phyloP scores from a whole-genome alignment of 2,797 vertebrate species.

The Crypturellus tataupa region DNA sequence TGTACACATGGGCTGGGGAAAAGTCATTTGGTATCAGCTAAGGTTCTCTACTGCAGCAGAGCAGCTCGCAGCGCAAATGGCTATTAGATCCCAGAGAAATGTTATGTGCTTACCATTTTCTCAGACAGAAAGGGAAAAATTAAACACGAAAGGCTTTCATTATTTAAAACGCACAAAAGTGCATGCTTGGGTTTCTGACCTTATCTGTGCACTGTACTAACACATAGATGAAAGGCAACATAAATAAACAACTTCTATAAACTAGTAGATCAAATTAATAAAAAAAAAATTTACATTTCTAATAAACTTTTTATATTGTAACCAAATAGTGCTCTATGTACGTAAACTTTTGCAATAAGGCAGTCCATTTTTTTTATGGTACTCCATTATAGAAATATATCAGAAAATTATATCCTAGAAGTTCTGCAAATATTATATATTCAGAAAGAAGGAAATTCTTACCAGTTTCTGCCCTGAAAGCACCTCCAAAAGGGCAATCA shows the following conservation, averaged over 20 bases:
- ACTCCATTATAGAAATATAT: background rate
- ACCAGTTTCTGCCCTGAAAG: conserved; percentile 97
- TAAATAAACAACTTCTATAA: background rate
- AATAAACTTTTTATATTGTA: background rate
- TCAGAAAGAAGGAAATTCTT: conserved; percentile 66
- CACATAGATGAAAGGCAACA: background rate
- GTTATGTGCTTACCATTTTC: background rate
- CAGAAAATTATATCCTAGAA: background rate
- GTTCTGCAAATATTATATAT: background rate
- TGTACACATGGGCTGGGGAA: rapidly evolving
- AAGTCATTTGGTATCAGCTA: background rate
- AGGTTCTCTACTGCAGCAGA: background rate
- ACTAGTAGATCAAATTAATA: background rate
- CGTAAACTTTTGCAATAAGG: background rate
- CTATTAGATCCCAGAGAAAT: background rate
- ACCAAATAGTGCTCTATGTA: background rate
- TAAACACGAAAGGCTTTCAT: background rate
- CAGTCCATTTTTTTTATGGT: background rate
- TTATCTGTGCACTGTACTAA: background rate
- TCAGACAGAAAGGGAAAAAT: background rate
- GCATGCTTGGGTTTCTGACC: background rate
- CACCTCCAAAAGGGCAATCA: conserved; percentile 94
- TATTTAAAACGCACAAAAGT: background rate
- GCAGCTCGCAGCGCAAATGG: background rate
- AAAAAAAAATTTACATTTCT: background rate